Conservation (phyloP, 2,113 vertebrate species). For the Zosterops japonicus region DNA sequence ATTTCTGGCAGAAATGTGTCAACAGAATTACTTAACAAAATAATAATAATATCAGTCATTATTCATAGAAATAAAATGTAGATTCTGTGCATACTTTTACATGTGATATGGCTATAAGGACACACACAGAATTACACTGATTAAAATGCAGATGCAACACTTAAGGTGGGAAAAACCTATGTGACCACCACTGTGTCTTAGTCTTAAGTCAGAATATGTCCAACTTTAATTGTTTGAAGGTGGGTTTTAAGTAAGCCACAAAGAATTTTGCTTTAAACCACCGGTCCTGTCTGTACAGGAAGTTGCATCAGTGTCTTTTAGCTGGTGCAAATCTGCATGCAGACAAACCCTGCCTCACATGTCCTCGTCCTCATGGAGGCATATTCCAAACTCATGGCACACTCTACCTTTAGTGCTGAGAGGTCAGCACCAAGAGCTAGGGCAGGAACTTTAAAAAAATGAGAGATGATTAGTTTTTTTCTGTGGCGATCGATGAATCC, state of each 20-base stretch:
- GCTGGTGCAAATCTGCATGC: accelerated
- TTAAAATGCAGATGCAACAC: not conserved
- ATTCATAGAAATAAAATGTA: not conserved
- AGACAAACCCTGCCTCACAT: not conserved
- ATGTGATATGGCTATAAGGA: not conserved
- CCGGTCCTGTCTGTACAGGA: not conserved
- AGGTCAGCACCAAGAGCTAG: not conserved
- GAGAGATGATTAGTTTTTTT: not conserved
- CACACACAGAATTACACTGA: not conserved
- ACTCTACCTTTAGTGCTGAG: not conserved
- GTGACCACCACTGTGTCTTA: not conserved
- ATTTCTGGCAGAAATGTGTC: not conserved
- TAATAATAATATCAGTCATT: not conserved
- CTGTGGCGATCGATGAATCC: not conserved
- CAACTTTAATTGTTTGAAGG: not conserved
- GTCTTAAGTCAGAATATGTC: not conserved
- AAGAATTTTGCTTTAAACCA: not conserved
- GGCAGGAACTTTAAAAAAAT: not conserved
- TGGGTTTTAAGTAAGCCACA: not conserved
- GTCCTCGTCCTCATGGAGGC: not conserved
- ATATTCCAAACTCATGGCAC: not conserved
- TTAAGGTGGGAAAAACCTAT: not conserved
- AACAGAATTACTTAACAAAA: not conserved
- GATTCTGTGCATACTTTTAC: not conserved
- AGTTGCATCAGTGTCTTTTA: not conserved